phyloP scores from a whole-genome alignment of 2,888 invertebrate genomes.

The Corbicula japonica region DNA sequence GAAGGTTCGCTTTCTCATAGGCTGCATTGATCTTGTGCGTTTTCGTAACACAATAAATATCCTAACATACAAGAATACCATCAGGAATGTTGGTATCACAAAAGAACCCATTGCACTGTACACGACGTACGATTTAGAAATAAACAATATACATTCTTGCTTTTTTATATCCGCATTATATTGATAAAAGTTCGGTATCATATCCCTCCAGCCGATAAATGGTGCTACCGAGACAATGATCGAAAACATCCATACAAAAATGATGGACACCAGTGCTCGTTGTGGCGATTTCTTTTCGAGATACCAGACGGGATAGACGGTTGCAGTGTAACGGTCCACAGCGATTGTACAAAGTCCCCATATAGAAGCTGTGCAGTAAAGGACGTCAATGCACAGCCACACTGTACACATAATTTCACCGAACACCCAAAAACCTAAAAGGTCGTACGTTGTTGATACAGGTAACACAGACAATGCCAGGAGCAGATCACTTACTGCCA shows the following conservation, averaged over 20 bases:
- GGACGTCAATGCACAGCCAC: constrained; percentile 85
- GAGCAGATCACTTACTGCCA: constrained; percentile 86
- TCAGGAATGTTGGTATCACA: constrained; percentile 85
- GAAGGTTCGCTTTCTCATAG: constrained; percentile 61
- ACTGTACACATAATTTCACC: constrained; percentile 83
- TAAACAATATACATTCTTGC: constrained; percentile 84
- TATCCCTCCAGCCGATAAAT: constrained; percentile 84
- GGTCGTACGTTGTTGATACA: constrained; percentile 83
- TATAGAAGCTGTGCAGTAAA: constrained; percentile 86
- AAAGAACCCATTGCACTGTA: constrained; percentile 86
- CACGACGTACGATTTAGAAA: constrained; percentile 84
- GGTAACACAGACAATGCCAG: constrained; percentile 86
- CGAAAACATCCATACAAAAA: constrained; percentile 86
- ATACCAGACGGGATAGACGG: constrained; percentile 86
- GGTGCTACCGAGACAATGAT: constrained; percentile 85
- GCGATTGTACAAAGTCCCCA: constrained; percentile 87
- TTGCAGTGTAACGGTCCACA: constrained; percentile 86
- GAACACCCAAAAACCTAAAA: constrained; percentile 86
- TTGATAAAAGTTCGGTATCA: constrained; percentile 78
- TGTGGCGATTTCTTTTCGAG: constrained; percentile 83
- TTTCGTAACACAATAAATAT: constrained; percentile 85
- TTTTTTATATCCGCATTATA: constrained; percentile 75
- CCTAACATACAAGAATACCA: constrained; percentile 85
- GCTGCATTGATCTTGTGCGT: constrained; percentile 77
- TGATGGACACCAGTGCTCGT: constrained; percentile 83